Conservation (phyloP, 2,797 vertebrate species). For the Rhinichthys osculus region DNA sequence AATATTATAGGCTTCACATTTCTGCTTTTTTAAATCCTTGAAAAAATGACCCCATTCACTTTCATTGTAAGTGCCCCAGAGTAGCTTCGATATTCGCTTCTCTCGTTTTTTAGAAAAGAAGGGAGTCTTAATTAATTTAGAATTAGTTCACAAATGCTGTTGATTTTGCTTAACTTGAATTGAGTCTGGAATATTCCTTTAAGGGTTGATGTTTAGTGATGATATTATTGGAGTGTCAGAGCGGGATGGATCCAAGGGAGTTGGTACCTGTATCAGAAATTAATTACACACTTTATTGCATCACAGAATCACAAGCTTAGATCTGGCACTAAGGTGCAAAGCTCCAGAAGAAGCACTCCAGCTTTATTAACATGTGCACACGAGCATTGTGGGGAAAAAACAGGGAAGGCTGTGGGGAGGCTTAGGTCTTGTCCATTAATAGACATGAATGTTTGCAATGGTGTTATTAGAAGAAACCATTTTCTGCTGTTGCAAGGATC, state of each 20-base stretch:
- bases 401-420: constrained; percentile 12
- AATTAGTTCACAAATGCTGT: background rate
- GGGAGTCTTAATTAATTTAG: background rate
- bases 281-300: constrained; percentile 59
- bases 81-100: background rate
- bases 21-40: background rate
- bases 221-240: constrained; percentile 9
- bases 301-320: constrained; percentile 35
- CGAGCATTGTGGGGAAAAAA: constrained; percentile 28
- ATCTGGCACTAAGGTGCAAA: constrained; percentile 39
- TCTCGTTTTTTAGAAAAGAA: too few species aligned
- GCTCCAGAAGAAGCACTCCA: constrained; percentile 18
- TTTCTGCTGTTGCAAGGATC: constrained; percentile 7
- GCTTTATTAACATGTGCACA: constrained; percentile 51
- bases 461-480: constrained; percentile 13
- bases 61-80: background rate
- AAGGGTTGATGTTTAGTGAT: constrained; percentile 43
- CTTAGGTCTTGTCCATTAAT: constrained; percentile 30
- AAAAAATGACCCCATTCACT: background rate
- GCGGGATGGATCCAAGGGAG: constrained; percentile 22
- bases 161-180: background rate
- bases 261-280: constrained; percentile 53
- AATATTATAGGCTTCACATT: background rate
- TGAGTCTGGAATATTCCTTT: constrained; percentile 18
- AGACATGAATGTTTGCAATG: constrained; percentile 26